Conservation (phyloP, 2,113 vertebrate species). For the Cercocebus atys region DNA sequence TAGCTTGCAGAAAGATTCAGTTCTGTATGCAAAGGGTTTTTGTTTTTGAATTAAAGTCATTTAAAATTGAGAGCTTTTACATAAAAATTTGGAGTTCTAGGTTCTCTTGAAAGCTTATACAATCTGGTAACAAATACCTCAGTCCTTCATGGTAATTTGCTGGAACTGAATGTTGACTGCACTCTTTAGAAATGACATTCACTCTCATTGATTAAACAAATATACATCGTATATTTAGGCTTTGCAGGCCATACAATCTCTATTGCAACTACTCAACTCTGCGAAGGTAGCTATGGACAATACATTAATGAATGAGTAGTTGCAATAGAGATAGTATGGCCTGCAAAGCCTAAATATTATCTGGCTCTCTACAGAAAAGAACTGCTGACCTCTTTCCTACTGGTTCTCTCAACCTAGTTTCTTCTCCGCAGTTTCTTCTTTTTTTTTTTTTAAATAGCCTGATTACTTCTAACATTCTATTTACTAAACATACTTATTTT, state of each 20-base stretch:
- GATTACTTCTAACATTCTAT: background rate
- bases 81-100: background rate
- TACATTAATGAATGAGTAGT: background rate
- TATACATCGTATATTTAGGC: background rate
- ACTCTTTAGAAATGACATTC: background rate
- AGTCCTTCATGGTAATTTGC: background rate
- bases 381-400: background rate
- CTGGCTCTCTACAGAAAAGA: background rate
- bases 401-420: background rate
- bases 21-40: background rate
- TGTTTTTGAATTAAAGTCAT: background rate
- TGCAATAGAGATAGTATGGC: background rate
- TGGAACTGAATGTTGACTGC: background rate
- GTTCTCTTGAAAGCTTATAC: background rate
- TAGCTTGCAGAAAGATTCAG: background rate
- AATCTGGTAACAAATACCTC: background rate
- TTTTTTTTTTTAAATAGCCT: background rate
- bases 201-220: background rate
- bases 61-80: conserved; percentile 36
- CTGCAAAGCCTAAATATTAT: background rate
- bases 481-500: background rate
- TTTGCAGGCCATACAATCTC: too few species aligned
- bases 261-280: too few species aligned
- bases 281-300: too few species aligned
- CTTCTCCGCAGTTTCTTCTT: background rate